Conservation (phyloP, 1,140 invertebrate genomes). For the Helicoverpa zea region DNA sequence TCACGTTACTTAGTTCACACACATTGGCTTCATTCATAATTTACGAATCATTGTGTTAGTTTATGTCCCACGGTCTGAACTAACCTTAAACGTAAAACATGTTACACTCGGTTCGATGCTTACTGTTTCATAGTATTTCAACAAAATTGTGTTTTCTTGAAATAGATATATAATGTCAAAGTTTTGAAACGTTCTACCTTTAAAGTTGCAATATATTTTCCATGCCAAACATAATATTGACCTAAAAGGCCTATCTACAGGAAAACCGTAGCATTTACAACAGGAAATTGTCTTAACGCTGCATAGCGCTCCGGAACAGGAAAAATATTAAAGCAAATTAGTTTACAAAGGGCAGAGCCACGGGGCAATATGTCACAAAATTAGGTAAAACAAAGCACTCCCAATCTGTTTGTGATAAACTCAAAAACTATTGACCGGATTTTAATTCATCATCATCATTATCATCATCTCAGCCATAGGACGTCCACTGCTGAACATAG, state of each 20-base stretch:
- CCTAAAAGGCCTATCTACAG: background rate
- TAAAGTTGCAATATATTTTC: too few relatives aligned
- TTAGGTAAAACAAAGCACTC: background rate
- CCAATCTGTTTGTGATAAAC: too few relatives aligned
- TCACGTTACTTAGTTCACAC: constrained; percentile 20
- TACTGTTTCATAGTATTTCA: background rate
- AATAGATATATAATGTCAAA: background rate
- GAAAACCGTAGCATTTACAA: background rate
- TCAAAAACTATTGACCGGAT: too few relatives aligned
- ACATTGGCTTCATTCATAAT: constrained; percentile 29
- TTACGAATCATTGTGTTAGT: constrained; percentile 7
- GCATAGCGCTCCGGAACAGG: constrained; percentile 10
- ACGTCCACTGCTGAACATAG: too few relatives aligned
- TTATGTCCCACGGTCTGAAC: constrained; percentile 27
- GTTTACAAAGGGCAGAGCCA: background rate
- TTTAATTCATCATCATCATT: too few relatives aligned
- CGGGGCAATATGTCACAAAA: background rate
- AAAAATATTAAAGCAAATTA: constrained; percentile 10
- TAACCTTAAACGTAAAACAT: constrained; percentile 21
- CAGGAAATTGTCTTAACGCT: constrained; percentile 4
- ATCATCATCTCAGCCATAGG: too few relatives aligned
- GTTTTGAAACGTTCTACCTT: too few relatives aligned
- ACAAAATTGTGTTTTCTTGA: background rate
- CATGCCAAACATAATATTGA: background rate
- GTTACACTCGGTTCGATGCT: background rate